These are phyloP conservation scores for Eulithis prunata DNA, from an alignment of 2,888 invertebrate species.

Conservation along the genomic window DNA sequence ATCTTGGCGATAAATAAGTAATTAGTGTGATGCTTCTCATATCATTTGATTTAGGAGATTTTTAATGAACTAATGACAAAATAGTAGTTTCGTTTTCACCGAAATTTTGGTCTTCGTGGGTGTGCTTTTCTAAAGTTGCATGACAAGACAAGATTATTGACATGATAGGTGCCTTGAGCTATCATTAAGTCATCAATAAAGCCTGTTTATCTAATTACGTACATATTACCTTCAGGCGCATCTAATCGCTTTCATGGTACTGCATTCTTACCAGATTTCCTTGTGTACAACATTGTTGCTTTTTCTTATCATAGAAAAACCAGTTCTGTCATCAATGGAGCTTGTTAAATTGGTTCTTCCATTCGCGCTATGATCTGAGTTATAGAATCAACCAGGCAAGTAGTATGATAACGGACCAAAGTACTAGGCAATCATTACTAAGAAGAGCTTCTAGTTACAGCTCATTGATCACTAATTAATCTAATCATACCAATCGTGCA, in stretches of 20 bases:
- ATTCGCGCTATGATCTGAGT: neutral
- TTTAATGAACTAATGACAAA: neutral
- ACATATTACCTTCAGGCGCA: constrained; percentile 16
- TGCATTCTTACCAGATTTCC: constrained; percentile 19
- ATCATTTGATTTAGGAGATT: neutral
- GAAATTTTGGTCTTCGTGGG: constrained; percentile 4
- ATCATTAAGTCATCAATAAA: constrained; percentile 31
- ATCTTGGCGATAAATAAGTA: neutral
- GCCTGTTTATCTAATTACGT: constrained; percentile 30
- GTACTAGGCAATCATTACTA: constrained; percentile 11
- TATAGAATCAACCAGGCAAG: constrained; percentile 5
- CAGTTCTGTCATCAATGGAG: neutral
- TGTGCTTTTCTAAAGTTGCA: constrained; percentile 13
- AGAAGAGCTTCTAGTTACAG: constrained; percentile 7
- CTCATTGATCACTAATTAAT: constrained; percentile 18
- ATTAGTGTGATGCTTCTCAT: neutral
- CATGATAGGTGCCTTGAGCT: constrained; percentile 28
- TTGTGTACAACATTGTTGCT: constrained; percentile 17
- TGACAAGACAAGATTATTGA: constrained; percentile 17
- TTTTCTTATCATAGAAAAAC: constrained; percentile 2
- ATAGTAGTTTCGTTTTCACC: neutral
- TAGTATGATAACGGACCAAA: constrained; percentile 5
- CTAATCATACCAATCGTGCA: constrained; percentile 17
- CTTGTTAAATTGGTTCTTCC: neutral
- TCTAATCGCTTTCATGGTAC: constrained; percentile 14